phyloP scores from a whole-genome alignment of 2,888 invertebrate species.

The Cryptocephalus primarius region DNA sequence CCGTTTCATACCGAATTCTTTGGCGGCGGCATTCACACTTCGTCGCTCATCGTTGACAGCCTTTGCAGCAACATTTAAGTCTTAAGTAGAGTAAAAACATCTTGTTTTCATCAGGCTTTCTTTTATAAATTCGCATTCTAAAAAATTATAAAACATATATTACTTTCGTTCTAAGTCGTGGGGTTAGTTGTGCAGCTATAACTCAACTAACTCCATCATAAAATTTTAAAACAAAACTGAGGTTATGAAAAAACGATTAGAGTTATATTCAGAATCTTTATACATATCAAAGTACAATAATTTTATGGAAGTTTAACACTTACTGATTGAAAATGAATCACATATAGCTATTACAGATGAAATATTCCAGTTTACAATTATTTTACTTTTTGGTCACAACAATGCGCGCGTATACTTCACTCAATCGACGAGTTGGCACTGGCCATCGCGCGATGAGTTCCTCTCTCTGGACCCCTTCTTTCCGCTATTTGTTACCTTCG shows the following conservation, averaged over 20 bases:
- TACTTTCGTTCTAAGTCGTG: no score
- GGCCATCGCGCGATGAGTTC: background rate
- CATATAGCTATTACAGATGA: no score
- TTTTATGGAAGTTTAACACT: no score
- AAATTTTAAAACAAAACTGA: background rate
- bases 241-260: no score
- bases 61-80: background rate
- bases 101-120: background rate
- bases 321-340: no score
- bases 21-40: background rate
- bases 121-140: background rate
- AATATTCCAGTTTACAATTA: no score
- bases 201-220: background rate
- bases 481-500: background rate
- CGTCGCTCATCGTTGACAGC: background rate
- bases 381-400: conserved; percentile 1
- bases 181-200: no score
- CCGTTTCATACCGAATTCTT: conserved; percentile 1
- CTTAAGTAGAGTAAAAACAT: background rate
- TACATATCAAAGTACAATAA: no score
- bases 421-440: no score
- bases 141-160: background rate
- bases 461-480: background rate
- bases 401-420: background rate
- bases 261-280: no score